Conservation (phyloP, 1,140 invertebrate species). For the Ctenoplectra terminalis region DNA sequence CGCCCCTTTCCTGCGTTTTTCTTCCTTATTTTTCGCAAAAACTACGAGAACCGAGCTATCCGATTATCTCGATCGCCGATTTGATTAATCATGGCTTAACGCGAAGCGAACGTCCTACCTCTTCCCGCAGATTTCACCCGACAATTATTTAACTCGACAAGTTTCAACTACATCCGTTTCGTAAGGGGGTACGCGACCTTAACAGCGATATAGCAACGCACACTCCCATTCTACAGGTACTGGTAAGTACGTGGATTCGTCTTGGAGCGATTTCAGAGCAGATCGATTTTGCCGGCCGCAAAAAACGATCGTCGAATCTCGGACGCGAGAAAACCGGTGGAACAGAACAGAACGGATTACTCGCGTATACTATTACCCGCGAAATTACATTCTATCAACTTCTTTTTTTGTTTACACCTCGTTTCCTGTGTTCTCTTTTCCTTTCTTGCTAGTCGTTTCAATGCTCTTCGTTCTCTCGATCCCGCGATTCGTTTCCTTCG, state of each 20-base stretch:
- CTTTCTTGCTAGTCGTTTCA: constrained; percentile 15
- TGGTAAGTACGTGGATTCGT: background rate
- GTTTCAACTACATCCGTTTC: no score
- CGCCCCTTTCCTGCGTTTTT: background rate
- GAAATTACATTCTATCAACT: constrained; percentile 33
- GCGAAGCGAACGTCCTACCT: background rate
- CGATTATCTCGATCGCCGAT: background rate
- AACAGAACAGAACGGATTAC: constrained; percentile 1
- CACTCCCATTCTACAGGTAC: no score
- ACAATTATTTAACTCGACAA: no score
- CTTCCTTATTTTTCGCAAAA: background rate
- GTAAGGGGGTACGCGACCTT: no score
- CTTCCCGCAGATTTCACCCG: no score
- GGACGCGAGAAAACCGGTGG: no score
- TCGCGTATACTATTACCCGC: constrained; percentile 2
- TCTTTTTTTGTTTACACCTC: constrained; percentile 39
- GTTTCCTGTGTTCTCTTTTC: constrained; percentile 18
- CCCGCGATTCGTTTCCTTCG: no score
- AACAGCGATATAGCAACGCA: no score
- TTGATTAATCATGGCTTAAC: constrained; percentile 1
- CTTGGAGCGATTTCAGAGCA: background rate
- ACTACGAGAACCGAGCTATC: background rate
- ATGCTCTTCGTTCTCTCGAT: no score
- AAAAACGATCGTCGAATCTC: constrained; percentile 1
- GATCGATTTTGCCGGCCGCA: constrained; percentile 24